Base-by-base conservation (phyloP, 2,888 invertebrate species). In the Cephus sareptanus region DNA sequence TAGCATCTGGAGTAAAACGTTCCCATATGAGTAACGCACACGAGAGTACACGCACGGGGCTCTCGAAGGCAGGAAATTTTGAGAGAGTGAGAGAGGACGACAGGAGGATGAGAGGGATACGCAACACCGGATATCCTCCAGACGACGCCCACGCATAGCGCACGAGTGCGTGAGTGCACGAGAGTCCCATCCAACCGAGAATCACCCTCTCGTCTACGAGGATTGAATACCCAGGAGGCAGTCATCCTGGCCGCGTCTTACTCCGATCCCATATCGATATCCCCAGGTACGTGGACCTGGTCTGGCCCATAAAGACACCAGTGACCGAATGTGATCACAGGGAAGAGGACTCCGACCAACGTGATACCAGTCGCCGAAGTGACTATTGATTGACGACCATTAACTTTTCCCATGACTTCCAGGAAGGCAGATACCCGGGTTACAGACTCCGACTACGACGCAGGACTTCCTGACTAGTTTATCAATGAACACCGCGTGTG, bases 71-170 rank as follows among this genome's bases (percentile, higher is more conserved):
- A 71, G 71, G 71, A 71, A 31, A 71, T 71, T 71, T 71, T 31
- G 71, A 71, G 12, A 71, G 71, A 31, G 71, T 30, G 33, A 34
- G 75, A 69, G 74, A 70, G 69, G 56, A 40, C 70, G 70, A 74
- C 40, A 73, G 23, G 75, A 75, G 79, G 68, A 76, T 76, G 69
- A 75, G 70, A 79, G 83, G 81, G 88, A 86, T 84, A 88, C 84
- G 87, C 85, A 88, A 87, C 90, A 90, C 90, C 89, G 90, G 90
- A 90, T 89, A 89, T 89, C 89, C 89, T 88, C 88, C 89, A 90
- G 90, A 90, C 89, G 85, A 83, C 87, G 85, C 82, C 79, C 81
- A 85, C 85, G 86, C 84, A 81, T 80, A 79, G 81, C 77, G 77
- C 79, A 79, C 79, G 80, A 78, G 80, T 79, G 75, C 71, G 81